Conservation (phyloP, 2,888 invertebrate genomes). For the Crocallis elinguaria region DNA sequence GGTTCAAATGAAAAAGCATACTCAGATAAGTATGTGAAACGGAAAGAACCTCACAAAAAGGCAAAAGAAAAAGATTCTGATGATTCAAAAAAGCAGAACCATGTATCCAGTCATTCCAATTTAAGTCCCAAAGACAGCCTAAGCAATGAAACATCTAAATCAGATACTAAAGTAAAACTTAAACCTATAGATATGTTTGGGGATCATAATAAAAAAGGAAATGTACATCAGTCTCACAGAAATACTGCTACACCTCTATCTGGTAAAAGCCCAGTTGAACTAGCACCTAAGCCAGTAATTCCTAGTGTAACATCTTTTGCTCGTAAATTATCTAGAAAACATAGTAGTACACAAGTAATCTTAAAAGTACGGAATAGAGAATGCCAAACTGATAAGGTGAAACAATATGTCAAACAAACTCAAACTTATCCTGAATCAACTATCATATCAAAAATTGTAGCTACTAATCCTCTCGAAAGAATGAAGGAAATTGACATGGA, state of each 20-base stretch:
- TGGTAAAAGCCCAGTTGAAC: constrained; percentile 47
- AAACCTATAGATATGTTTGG: constrained; percentile 74
- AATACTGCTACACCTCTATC: constrained; percentile 57
- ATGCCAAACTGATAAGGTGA: constrained; percentile 60
- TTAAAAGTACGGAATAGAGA: constrained; percentile 54
- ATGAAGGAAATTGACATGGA: constrained; percentile 86
- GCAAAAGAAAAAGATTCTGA: constrained; percentile 39
- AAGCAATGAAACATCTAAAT: constrained; percentile 52
- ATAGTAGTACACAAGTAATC: constrained; percentile 56
- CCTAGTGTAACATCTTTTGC: constrained; percentile 33
- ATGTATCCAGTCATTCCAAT: constrained; percentile 60
- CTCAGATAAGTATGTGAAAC: constrained; percentile 73
- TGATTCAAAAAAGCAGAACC: constrained; percentile 48
- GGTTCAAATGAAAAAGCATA: constrained; percentile 56
- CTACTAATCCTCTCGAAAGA: constrained; percentile 70
- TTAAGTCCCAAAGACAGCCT: constrained; percentile 60
- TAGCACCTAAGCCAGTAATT: constrained; percentile 45
- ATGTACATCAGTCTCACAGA: constrained; percentile 61
- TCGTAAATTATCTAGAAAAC: constrained; percentile 48
- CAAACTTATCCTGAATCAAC: constrained; percentile 60
- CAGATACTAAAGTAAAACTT: constrained; percentile 63
- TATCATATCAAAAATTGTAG: neutral
- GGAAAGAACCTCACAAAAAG: constrained; percentile 64
- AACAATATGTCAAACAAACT: constrained; percentile 42
- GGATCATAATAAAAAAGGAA: constrained; percentile 61